Percentiles rank a stretch among this genome's conserved stretches.
Evolutionary conservation across 1,140 invertebrate species (phyloP).

Genomic region (Nixonia krombeini): DNA sequence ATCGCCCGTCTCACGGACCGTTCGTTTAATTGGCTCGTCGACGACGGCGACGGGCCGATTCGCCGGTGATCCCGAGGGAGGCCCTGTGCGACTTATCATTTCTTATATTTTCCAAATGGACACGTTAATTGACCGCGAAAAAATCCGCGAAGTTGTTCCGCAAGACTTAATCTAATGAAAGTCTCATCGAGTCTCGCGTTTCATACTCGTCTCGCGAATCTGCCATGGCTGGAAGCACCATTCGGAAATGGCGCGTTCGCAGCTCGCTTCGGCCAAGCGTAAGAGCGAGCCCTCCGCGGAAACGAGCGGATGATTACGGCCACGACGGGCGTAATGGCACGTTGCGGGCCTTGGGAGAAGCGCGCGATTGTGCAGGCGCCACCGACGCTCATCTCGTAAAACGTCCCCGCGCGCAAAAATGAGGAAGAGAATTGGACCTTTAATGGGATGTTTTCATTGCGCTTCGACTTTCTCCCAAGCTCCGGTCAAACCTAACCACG

Average conservation of each 20-base stretch:
- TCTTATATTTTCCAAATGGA: conserved; percentile 42
- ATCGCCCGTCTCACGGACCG: conserved; percentile 25
- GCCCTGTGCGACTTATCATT: conserved; percentile 39
- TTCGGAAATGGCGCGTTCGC: not conserved
- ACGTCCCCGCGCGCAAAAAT: too few species aligned
- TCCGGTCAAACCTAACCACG: too few species aligned
- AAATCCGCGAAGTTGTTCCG: too few species aligned
- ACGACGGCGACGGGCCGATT: conserved; percentile 14
- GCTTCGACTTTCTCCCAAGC: too few species aligned
- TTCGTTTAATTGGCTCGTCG: conserved; percentile 43
- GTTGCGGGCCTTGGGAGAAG: conserved; percentile 16
- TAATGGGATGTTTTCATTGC: too few species aligned
- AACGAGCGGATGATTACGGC: conserved; percentile 32
- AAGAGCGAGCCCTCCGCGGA: conserved; percentile 31
- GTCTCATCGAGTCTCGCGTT: conserved; percentile 11
- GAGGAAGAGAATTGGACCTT: too few species aligned
- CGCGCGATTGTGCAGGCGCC: conserved; percentile 35
- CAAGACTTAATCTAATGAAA: conserved; percentile 12
- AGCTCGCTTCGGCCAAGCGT: too few species aligned
- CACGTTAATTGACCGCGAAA: too few species aligned
- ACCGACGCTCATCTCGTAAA: too few species aligned
- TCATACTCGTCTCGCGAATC: conserved; percentile 4
- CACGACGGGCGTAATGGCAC: conserved; percentile 13
- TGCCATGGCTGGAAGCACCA: not conserved
- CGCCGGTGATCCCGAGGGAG: conserved; percentile 31